Evolutionary conservation across 2,888 invertebrate species (phyloP), one percentile per base, ranked within the genome.

Genomic region (Strigamia maritima): DNA sequence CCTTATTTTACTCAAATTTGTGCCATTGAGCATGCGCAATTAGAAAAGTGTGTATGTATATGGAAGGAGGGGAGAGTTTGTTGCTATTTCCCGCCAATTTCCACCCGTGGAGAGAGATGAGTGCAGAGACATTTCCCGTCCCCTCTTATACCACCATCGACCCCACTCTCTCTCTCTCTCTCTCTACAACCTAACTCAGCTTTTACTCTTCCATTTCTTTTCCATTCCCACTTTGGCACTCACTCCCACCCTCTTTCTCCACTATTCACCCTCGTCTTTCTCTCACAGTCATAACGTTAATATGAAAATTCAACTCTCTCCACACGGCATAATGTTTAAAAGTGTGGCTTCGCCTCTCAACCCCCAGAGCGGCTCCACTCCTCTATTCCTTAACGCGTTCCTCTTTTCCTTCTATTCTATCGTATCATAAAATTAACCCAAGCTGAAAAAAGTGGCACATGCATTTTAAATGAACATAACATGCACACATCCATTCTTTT

Each of bases 81-180:
- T 70, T 70, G 70, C 70, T 70, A 26, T 70, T 70, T 70, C 28
- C 70, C 70, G 70, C 70, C 70, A 70, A 70, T 70, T 70, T 70
- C 70, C 70, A 70, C 70, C 70, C 70, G 70, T n/a, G 26, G 70
- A 70, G 70, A 70, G 70, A 70, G 70, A 70, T 70, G 70, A 70
- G 70, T 70, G 70, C 70, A 70, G 70, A 70, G 70, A 70, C 70
- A 70, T 70, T 70, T 70, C 70, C 70, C 70, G 70, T 70, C 70
- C 70, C 70, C 70, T 54, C 54, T 54, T 54, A 54, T 54, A 54
- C 54, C 54, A 19, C 54, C 54, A 54, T 54, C 54, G 19, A 54
- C 54, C 54, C 54, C 44, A 44, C 44, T 12, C 6, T 2, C 44
- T 3, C 65, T 14, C 26, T 16, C 28, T 28, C 28, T 4, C 60